A percentile compares a stretch with the other conserved stretches of the same genome.
phyloP scores from a whole-genome alignment of 2,113 vertebrate genomes.

The Chauna torquata region DNA sequence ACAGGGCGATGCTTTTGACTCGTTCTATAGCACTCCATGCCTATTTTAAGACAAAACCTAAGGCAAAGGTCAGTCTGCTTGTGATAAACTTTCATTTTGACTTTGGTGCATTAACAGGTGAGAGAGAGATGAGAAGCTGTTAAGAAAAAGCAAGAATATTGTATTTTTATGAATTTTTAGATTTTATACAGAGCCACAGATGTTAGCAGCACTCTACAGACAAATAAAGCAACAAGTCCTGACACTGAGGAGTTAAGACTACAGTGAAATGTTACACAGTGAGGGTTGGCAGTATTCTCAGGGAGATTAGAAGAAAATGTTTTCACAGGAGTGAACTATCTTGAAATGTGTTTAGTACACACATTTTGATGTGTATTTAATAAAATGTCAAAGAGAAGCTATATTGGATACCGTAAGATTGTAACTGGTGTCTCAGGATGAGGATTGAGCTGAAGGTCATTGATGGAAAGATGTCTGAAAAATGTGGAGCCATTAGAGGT shows the following conservation, averaged over 20 bases:
- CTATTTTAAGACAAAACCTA: slow-evolving; percentile 7
- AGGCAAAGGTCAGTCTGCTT: slow-evolving; percentile 7
- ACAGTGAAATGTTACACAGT: neutral
- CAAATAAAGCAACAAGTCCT: neutral
- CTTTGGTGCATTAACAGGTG: neutral
- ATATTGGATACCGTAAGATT: neutral
- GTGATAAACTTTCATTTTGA: neutral
- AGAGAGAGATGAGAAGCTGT: neutral
- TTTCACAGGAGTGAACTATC: neutral
- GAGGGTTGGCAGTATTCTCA: neutral
- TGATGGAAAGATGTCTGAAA: neutral
- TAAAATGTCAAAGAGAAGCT: neutral
- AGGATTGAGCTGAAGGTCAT: neutral
- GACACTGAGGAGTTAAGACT: neutral
- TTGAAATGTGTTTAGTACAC: slow-evolving; percentile 8
- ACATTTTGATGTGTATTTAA: neutral
- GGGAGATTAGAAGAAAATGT: neutral
- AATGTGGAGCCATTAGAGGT: neutral
- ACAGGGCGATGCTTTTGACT: neutral
- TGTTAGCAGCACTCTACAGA: neutral
- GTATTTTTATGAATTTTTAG: neutral
- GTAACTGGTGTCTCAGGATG: neutral
- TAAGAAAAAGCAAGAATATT: neutral
- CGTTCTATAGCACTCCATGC: neutral
- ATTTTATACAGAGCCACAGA: neutral